phyloP scores from a whole-genome alignment of 1,140 invertebrate species.

The Aphis craccivora region DNA sequence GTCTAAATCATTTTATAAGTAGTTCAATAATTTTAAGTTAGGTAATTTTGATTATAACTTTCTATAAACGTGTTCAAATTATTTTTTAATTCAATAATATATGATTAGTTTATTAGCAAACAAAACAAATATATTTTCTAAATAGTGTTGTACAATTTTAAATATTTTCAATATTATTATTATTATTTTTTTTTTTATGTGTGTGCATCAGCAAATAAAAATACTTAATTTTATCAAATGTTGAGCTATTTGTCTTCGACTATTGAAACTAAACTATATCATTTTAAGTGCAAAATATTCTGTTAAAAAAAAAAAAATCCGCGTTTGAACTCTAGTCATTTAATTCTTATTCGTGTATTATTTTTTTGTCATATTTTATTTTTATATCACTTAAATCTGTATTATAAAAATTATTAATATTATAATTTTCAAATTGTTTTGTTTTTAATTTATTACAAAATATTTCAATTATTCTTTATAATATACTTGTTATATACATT shows the following conservation, averaged over 20 bases:
- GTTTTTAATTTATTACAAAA: neutral
- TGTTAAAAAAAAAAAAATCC: too few relatives aligned
- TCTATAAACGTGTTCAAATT: neutral
- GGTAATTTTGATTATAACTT: neutral
- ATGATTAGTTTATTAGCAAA: neutral
- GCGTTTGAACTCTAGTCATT: too few relatives aligned
- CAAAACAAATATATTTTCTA: neutral
- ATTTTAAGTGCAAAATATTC: neutral
- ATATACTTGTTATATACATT: too few relatives aligned
- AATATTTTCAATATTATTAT: neutral
- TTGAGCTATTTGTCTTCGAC: neutral
- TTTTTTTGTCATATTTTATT: too few relatives aligned
- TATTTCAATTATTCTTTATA: too few relatives aligned
- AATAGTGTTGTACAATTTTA: neutral
- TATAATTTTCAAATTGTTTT: neutral
- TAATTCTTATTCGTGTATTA: too few relatives aligned
- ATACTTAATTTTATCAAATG: neutral
- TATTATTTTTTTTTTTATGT: neutral
- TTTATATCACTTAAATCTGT: too few relatives aligned
- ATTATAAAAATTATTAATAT: too few relatives aligned
- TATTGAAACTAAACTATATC: neutral
- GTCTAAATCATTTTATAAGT: neutral
- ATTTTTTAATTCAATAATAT: neutral
- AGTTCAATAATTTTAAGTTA: neutral
- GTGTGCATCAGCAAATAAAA: neutral